Base-by-base conservation (phyloP, 1,140 invertebrate species). In the Varroa destructor region DNA sequence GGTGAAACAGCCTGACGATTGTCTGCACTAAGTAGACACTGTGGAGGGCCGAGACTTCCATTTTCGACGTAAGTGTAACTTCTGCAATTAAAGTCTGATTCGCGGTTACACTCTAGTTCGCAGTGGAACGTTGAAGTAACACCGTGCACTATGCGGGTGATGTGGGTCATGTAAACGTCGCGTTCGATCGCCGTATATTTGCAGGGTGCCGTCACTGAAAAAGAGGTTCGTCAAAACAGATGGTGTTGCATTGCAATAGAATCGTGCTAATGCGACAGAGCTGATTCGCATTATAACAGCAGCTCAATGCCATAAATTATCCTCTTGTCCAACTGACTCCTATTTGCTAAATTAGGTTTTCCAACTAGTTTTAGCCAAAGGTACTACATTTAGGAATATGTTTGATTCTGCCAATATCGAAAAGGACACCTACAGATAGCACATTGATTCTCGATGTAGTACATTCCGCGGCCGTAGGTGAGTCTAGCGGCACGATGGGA, bases 391-490 rank as follows among this genome's bases (percentile, higher is more conserved):
- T 25, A 25, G 25, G 25, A 25, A 25, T 25, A 25, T 25, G 25
- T 25, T 25, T 25, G 25, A 25, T 25, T 25, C 25, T 25, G 25
- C 25, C 25, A 25, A 25, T 25, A 25, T 25, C 25, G 25, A 25
- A 55, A n/a, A 12, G 8, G 3, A 36, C 36, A 75, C 77, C 76
- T 78, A 82, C 82, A 77, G 25, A 79, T 76, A 55, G 78, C 78
- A 73, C 83, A 84, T 75, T 83, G 82, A 74, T 84, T 84, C 75
- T 84, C 82, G 74, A 84, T 75, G 74, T 83, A 84, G 75, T 83
- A 81, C 5, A 78, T 78, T 10, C 75, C 76, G 25, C 74, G 70
- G 0, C 74, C 75, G 58, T 71, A 76, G 67, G 71, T 77, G 78
- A 71, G 76, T 74, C 56, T 79, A 77, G 72, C 78, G 75, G 74